A percentile compares a stretch with the other conserved stretches of the same genome.
phyloP scores from a whole-genome alignment of 2,113 vertebrate species.

The Epinephelus lanceolatus region DNA sequence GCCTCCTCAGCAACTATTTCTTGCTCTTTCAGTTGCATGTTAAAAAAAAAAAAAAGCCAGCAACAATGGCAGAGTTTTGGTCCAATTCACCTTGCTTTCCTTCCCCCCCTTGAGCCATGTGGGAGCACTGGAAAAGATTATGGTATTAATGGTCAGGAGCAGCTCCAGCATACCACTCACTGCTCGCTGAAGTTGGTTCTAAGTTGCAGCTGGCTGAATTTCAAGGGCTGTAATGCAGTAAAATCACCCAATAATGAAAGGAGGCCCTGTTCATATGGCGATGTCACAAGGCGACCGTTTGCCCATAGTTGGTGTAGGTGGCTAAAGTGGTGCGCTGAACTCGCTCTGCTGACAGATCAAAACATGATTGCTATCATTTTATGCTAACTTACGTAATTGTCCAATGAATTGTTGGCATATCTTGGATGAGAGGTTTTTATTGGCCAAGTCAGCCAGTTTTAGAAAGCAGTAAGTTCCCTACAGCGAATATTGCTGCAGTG shows the following conservation, averaged over 20 bases:
- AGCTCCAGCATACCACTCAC: conserved; percentile 59
- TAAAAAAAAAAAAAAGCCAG: conserved; percentile 13
- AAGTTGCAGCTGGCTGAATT: conserved; percentile 76
- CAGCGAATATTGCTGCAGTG: conserved; percentile 82
- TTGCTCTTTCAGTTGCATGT: conserved; percentile 54
- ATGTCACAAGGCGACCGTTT: conserved; percentile 51
- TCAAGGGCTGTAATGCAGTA: conserved; percentile 79
- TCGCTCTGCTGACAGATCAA: conserved; percentile 28
- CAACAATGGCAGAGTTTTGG: conserved; percentile 46
- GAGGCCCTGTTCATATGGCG: conserved; percentile 63
- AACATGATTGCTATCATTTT: conserved; percentile 54
- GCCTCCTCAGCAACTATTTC: conserved; percentile 73
- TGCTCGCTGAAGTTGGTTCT: conserved; percentile 70
- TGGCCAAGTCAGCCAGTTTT: conserved; percentile 75
- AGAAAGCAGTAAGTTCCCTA: conserved; percentile 77
- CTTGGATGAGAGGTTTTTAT: conserved; percentile 75
- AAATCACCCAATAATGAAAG: conserved; percentile 71
- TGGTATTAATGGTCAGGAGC: conserved; percentile 72
- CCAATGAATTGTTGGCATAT: conserved; percentile 62
- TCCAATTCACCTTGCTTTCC: conserved; percentile 56
- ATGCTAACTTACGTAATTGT: conserved; percentile 54
- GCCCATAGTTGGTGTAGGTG: conserved; percentile 28
- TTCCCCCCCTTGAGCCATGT: conserved; percentile 45
- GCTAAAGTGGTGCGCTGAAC: conserved; percentile 12
- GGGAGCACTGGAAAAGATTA: conserved; percentile 78